These are phyloP conservation scores for Odontophorus gujanensis DNA, from an alignment of 2,113 vertebrate genomes.

Conservation along the genomic window DNA sequence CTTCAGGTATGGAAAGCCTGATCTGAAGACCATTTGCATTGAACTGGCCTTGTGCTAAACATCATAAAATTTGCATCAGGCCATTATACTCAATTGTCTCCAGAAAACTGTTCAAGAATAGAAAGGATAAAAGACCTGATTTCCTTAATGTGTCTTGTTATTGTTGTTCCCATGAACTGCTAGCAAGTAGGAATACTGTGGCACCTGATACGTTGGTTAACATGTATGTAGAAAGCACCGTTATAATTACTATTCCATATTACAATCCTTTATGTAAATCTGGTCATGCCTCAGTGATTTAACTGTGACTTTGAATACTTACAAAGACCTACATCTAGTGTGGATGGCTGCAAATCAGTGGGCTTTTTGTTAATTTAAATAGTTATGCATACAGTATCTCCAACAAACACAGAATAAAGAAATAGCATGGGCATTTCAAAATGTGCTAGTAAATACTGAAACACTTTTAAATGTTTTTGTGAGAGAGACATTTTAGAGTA, in stretches of 20 bases:
- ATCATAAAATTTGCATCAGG: neutral
- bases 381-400: fast-evolving
- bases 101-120: neutral
- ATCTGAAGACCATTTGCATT: neutral
- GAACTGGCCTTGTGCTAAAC: neutral
- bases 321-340: neutral
- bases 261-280: neutral
- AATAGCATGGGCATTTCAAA: neutral
- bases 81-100: neutral
- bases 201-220: neutral
- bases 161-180: neutral
- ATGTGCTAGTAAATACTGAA: neutral
- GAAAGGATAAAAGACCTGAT: neutral
- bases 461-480: neutral
- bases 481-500: neutral
- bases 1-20: neutral
- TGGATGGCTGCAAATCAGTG: neutral
- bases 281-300: neutral
- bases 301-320: neutral
- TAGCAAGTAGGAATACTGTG: neutral
- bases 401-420: neutral
- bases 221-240: neutral
- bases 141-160: neutral
- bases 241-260: neutral
- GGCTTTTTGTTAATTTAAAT: neutral